Evolutionary conservation across 1,140 invertebrate genomes (phyloP).

Genomic region (Calycopis cecrops): DNA sequence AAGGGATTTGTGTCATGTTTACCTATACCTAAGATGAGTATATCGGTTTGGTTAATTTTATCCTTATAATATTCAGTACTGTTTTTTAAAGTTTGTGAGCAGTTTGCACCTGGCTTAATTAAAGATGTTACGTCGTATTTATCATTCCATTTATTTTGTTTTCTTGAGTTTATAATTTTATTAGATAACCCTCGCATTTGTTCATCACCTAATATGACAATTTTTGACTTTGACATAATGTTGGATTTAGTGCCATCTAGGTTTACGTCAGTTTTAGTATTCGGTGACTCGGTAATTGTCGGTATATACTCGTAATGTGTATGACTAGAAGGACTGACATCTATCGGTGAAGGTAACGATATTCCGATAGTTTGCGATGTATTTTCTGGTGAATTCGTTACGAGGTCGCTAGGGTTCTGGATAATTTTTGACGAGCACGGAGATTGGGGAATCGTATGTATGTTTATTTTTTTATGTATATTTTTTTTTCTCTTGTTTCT

Average conservation of each 20-base stretch:
- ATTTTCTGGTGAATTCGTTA: background rate
- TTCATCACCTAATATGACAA: background rate
- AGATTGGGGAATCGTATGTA: too few relatives aligned
- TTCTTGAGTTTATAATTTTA: background rate
- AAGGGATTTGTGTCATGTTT: background rate
- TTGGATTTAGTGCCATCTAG: background rate
- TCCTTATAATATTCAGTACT: too few relatives aligned
- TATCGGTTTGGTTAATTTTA: background rate
- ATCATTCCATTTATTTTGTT: background rate
- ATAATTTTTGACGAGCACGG: background rate
- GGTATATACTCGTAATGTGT: background rate
- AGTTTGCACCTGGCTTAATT: background rate
- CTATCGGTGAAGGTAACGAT: too few relatives aligned
- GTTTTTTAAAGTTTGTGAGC: background rate
- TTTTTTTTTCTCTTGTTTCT: background rate
- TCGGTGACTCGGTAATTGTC: background rate
- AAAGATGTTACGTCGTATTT: background rate
- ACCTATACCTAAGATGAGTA: background rate
- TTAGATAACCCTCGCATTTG: background rate
- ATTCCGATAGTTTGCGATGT: too few relatives aligned
- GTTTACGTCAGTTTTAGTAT: background rate
- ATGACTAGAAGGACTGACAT: background rate
- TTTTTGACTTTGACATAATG: background rate
- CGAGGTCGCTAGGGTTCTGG: background rate
- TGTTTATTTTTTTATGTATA: too few relatives aligned